Evolutionary conservation across 1,140 invertebrate species (phyloP).

Genomic region (Proales similis): DNA sequence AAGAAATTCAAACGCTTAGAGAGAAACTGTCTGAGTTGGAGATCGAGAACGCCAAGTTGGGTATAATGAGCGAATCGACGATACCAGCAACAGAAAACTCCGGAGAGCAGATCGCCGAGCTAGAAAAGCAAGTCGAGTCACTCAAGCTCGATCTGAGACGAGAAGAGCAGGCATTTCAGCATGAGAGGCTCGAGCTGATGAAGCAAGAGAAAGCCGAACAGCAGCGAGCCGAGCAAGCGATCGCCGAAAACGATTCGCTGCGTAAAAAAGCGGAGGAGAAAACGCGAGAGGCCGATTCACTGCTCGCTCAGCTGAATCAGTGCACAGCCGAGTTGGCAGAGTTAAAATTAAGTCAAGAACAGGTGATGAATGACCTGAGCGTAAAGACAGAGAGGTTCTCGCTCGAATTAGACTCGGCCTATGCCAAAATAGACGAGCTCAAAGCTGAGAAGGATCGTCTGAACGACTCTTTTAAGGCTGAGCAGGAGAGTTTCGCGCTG

Average conservation of each 20-base stretch:
- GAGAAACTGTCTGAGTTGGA: not conserved
- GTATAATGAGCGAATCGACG: not conserved
- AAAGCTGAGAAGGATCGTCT: slow-evolving; percentile 14
- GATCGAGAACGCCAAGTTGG: not conserved
- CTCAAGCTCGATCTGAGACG: slow-evolving; percentile 9
- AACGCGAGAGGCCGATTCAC: not conserved
- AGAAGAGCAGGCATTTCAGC: slow-evolving; percentile 9
- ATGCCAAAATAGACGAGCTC: slow-evolving; percentile 4
- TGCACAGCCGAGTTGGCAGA: not conserved
- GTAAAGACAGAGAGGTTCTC: slow-evolving; percentile 21
- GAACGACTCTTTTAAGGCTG: no score
- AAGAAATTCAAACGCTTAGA: not conserved
- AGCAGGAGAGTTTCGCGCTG: slow-evolving; percentile 24
- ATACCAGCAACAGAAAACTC: not conserved
- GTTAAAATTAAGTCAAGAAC: slow-evolving; percentile 15
- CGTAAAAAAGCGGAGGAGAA: slow-evolving; percentile 18
- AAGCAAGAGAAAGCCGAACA: slow-evolving; percentile 16
- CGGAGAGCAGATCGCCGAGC: not conserved
- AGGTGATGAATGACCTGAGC: slow-evolving; percentile 12
- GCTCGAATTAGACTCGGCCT: slow-evolving; percentile 13
- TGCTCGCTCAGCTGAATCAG: slow-evolving; percentile 3
- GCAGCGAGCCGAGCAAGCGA: not conserved
- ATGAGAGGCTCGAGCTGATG: slow-evolving; percentile 13
- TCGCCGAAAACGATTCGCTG: not conserved
- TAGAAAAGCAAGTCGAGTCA: slow-evolving; percentile 20